Evolutionary conservation across 2,888 invertebrate species (phyloP).

Genomic region (Drosophila formosana): DNA sequence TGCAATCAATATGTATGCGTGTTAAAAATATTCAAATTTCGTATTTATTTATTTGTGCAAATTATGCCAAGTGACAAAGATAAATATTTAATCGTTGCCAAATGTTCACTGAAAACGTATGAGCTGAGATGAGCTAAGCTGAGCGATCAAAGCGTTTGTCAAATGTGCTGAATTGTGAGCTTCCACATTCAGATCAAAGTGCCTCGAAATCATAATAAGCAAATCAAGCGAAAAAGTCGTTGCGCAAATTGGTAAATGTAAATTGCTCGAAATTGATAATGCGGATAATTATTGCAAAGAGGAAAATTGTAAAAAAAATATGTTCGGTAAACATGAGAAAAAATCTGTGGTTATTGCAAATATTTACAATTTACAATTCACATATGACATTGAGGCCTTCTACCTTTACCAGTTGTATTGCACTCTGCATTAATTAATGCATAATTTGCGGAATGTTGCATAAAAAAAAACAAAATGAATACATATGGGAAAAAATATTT

Average conservation of each 20-base stretch:
- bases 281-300: slow-evolving; percentile 49
- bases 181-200: slow-evolving; percentile 60
- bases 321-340: not conserved
- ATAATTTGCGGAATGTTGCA: slow-evolving; percentile 17
- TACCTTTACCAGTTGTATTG: slow-evolving; percentile 16
- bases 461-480: not conserved
- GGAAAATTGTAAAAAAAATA: slow-evolving; percentile 5
- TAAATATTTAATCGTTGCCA: slow-evolving; percentile 47
- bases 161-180: slow-evolving; percentile 23
- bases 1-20: slow-evolving; percentile 43
- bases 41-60: slow-evolving; percentile 47
- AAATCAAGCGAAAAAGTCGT: slow-evolving; percentile 59
- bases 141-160: slow-evolving; percentile 47
- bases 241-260: slow-evolving; percentile 64
- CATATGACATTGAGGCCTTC: slow-evolving; percentile 12
- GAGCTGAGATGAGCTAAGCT: slow-evolving; percentile 10
- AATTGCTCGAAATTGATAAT: slow-evolving; percentile 50
- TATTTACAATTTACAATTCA: slow-evolving; percentile 29
- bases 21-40: slow-evolving; percentile 41
- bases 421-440: slow-evolving; percentile 50
- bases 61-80: slow-evolving; percentile 45
- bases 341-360: slow-evolving; percentile 36
- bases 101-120: slow-evolving; percentile 11
- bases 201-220: slow-evolving; percentile 46
- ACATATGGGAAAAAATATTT: slow-evolving; percentile 5